A percentile compares a stretch with the other conserved stretches of the same genome.
Evolutionary conservation across 2,888 invertebrate species (phyloP).

Genomic region (Synanthedon tipuliformis): DNA sequence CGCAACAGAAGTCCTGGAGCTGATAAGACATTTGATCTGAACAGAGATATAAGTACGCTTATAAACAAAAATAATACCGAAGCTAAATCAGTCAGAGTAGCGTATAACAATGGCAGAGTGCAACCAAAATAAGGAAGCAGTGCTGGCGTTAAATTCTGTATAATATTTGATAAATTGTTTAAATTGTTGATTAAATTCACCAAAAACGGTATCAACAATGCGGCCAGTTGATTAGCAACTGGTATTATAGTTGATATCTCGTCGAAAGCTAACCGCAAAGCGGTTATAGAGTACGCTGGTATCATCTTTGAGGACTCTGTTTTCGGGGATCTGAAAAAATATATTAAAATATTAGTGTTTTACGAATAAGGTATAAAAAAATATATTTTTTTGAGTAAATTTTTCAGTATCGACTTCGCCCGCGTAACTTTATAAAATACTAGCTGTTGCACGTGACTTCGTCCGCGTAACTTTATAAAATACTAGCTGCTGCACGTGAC

Average conservation of each 20-base stretch:
- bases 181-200: slow-evolving; percentile 57
- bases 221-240: slow-evolving; percentile 50
- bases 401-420: too few relatives aligned
- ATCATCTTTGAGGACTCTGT: slow-evolving; percentile 41
- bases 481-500: too few relatives aligned
- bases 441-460: too few relatives aligned
- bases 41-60: slow-evolving; percentile 51
- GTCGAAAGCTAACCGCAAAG: slow-evolving; percentile 51
- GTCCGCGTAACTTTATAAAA: too few relatives aligned
- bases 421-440: too few relatives aligned
- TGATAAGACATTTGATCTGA: slow-evolving; percentile 49
- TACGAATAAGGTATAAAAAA: neutral
- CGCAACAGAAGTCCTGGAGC: slow-evolving; percentile 46
- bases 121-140: slow-evolving; percentile 57
- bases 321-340: slow-evolving; percentile 30
- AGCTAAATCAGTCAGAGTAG: slow-evolving; percentile 53
- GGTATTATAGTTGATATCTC: slow-evolving; percentile 52
- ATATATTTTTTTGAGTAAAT: too few relatives aligned
- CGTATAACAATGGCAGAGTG: slow-evolving; percentile 49
- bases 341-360: neutral
- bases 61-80: slow-evolving; percentile 57
- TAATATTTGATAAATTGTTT: slow-evolving; percentile 56
- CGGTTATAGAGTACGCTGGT: slow-evolving; percentile 54
- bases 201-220: slow-evolving; percentile 49
- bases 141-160: slow-evolving; percentile 57